Base-by-base conservation (phyloP, 2,888 invertebrate species). In the Tetropium fuscum region DNA sequence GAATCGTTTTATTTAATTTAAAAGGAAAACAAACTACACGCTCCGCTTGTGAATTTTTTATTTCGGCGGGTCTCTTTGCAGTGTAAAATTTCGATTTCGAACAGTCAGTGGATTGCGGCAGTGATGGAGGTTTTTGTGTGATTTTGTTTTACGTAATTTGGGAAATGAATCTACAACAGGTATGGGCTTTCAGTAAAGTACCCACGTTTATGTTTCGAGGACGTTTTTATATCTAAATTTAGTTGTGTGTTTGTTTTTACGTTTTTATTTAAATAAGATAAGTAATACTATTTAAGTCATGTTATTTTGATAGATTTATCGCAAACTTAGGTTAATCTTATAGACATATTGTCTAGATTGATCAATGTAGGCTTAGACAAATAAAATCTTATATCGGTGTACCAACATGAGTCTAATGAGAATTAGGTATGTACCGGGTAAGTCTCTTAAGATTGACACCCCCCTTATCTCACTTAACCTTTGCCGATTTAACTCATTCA, bases 131-230 rank as follows among this genome's bases (percentile, higher is more conserved):
- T 22, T 40, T 41, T 3, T 5, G 1, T 7, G 10, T 4, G 1
- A 10, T 41, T 16, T 30, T 49, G 38, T 41, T 53, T 55, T 43
- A 20, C 2, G 30, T 44, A n/a, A n/a, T n/a, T n/a, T n/a, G n/a
- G 27, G 25, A 38, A 25, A 49, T 65, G 65, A 65, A 58, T 60
- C 45, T 65, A 27, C 62, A 62, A 36, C 62, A 62, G 58, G 62
- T 62, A 58, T 32, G 62, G n/a, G n/a, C n/a, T n/a, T n/a, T 27
- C 5, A 18, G 1, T 16, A 16, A 19, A 38, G 20, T 16, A 19
- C 48, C 36, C 36, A 36, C 36, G 22, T 22, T 22, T 48, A 20
- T 36, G 13, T 36, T 34, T 34, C 34, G 6, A 13, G 15, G 11
- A 3, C 30, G 1, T 13, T 10, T 32, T 27, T 2, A 27, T 27